Conservation (phyloP, 2,888 invertebrate genomes). For the Nemotelus nigrinus region DNA sequence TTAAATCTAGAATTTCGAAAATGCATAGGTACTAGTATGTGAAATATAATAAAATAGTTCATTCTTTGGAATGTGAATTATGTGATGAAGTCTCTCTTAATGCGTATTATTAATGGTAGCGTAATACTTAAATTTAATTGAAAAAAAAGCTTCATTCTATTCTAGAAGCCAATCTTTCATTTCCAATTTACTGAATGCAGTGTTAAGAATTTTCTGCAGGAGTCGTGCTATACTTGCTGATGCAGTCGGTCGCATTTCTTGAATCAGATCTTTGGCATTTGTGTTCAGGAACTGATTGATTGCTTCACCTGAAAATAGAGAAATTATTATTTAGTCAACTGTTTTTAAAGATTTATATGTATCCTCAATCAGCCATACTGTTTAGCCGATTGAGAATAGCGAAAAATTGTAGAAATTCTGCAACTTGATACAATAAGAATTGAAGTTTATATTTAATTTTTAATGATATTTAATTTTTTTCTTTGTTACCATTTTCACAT, state of each 20-base stretch:
- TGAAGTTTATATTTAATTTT: too few species aligned
- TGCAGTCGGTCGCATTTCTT: conserved; percentile 84
- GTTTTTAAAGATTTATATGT: not conserved
- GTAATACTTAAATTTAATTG: not conserved
- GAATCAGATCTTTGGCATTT: conserved; percentile 82
- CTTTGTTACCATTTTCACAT: too few species aligned
- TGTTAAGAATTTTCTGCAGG: conserved; percentile 78
- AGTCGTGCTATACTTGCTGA: conserved; percentile 76
- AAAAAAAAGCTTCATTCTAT: conserved; percentile 28
- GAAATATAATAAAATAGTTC: not conserved
- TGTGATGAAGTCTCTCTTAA: conserved; percentile 25
- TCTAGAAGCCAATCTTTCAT: conserved; percentile 73
- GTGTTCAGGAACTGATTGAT: conserved; percentile 87
- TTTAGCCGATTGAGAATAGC: too few species aligned
- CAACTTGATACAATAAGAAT: too few species aligned
- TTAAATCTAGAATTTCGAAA: too few species aligned
- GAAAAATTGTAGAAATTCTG: too few species aligned
- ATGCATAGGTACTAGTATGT: too few species aligned
- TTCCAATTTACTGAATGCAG: conserved; percentile 77
- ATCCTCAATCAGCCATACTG: too few species aligned
- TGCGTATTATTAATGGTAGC: conserved; percentile 10
- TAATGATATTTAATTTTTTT: too few species aligned
- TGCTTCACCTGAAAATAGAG: conserved; percentile 71
- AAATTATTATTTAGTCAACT: conserved; percentile 1
- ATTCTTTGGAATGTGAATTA: conserved; percentile 33